Conservation (phyloP, 2,797 vertebrate genomes). For the Loris lydekkerianus region DNA sequence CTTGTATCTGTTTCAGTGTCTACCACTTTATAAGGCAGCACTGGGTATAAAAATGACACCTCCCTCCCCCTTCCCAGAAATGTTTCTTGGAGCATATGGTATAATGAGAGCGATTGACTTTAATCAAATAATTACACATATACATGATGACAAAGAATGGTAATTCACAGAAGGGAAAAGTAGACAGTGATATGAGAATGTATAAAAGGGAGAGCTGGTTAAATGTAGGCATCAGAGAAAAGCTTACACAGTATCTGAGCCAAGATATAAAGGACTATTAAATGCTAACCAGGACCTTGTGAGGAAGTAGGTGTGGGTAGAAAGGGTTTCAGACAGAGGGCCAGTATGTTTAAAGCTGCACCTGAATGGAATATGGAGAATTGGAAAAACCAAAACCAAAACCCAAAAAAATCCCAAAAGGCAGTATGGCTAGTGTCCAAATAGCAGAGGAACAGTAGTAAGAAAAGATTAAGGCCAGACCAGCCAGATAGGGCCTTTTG, state of each 20-base stretch:
- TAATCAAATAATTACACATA: not conserved
- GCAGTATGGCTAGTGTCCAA: not conserved
- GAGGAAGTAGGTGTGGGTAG: not conserved
- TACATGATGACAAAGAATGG: not conserved
- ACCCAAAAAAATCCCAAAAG: not conserved
- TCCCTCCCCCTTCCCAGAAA: not conserved
- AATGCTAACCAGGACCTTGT: not conserved
- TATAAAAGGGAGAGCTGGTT: not conserved
- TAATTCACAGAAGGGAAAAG: not conserved
- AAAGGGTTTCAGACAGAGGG: slow-evolving; percentile 21
- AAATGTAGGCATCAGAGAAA: not conserved
- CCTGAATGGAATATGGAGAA: not conserved
- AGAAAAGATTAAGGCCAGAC: not conserved
- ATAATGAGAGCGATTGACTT: not conserved
- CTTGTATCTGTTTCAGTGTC: not conserved
- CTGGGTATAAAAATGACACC: slow-evolving; percentile 30
- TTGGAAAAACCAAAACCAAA: not conserved
- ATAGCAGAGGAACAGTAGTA: not conserved
- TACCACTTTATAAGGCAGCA: not conserved
- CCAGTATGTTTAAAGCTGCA: not conserved
- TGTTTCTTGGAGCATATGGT: not conserved
- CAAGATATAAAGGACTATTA: slow-evolving; percentile 17
- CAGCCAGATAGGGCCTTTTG: not conserved
- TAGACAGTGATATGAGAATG: not conserved
- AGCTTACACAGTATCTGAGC: not conserved